Base-by-base conservation (phyloP, 2,113 vertebrate genomes). In the Probosciger aterrimus region DNA sequence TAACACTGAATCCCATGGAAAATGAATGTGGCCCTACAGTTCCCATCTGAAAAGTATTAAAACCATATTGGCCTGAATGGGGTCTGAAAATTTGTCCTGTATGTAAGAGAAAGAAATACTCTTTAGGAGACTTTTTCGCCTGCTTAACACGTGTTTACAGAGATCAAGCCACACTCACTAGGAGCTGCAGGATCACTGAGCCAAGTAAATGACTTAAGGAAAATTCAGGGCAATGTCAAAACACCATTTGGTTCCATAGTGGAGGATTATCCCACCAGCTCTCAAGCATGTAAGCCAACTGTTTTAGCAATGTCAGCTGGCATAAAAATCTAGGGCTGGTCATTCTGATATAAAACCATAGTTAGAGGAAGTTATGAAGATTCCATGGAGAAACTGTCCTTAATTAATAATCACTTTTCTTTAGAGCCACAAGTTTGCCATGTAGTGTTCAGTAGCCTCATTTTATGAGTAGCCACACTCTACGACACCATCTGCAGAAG, bases 401-500 rank as follows among this genome's bases (percentile, higher is more conserved):
- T 79, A 81, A 93, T 69, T 82, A 78, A 86, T 71, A 89, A 76
- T 63, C 27, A 27, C 14, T 55, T 92, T 89, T 89, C 35, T 83
- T 93, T 46, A 87, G 25, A 83, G 59, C 23, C 75, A 68, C 47
- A 69, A 31, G 19, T 76, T 92, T 88, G 75, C 47, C 55, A 68
- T 62, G 44, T 30, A 91, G 63, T 53, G 37, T 82, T 86, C 67
- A 71, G 86, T 64, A 93, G 81, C 60, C 67, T 85, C 65, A 49
- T 91, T 91, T 93, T 83, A 91, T 78, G 37, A 87, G 67, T 41
- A 95, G 81, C 59, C 82, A 82, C 59, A 43, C 57, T 91, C 74
- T 86, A 94, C 82, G 59, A 90, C 11, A 19, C 64, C 86, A 96
- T 92, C 90, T 92, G 74, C 92, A 80, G 80, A 86, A 88, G 79